A percentile compares a stretch with the other conserved stretches of the same genome.
Evolutionary conservation across 2,797 vertebrate species (phyloP).

Genomic region (Carcharodon carcharias): DNA sequence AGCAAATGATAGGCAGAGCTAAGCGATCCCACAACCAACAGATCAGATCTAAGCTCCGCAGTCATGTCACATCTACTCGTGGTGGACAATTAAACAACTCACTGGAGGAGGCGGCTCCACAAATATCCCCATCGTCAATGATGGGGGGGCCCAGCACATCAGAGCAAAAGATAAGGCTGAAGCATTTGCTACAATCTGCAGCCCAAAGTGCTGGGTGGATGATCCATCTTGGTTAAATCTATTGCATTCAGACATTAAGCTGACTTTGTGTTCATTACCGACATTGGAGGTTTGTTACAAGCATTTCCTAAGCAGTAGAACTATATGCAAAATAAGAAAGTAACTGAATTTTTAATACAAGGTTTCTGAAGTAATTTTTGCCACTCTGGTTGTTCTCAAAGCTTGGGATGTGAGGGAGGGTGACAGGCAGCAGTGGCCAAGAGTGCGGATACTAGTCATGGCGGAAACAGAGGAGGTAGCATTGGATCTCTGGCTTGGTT

Average conservation of each 20-base stretch:
- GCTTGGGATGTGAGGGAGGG: neutral
- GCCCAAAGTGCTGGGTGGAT: too few relatives aligned
- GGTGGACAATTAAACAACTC: too few relatives aligned
- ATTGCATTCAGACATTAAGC: neutral
- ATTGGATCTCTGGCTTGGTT: neutral
- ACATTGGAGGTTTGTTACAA: neutral
- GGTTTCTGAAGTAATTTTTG: neutral
- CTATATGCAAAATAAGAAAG: neutral
- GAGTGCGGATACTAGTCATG: neutral
- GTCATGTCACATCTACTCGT: too few relatives aligned
- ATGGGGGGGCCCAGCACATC: too few relatives aligned
- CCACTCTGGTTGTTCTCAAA: neutral
- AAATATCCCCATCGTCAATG: too few relatives aligned
- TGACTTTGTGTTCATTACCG: neutral
- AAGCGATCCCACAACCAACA: too few relatives aligned
- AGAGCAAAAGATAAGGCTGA: too few relatives aligned
- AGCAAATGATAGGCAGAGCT: too few relatives aligned
- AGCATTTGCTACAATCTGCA: too few relatives aligned
- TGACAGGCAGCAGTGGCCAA: neutral
- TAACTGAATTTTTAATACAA: neutral
- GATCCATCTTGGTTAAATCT: neutral
- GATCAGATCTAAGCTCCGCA: too few relatives aligned
- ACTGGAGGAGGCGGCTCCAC: too few relatives aligned
- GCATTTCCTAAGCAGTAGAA: neutral
- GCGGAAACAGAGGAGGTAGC: neutral